A percentile compares a stretch with the other conserved stretches of the same genome.
Evolutionary conservation across 2,888 invertebrate genomes (phyloP).

Genomic region (Amaurobius ferox): DNA sequence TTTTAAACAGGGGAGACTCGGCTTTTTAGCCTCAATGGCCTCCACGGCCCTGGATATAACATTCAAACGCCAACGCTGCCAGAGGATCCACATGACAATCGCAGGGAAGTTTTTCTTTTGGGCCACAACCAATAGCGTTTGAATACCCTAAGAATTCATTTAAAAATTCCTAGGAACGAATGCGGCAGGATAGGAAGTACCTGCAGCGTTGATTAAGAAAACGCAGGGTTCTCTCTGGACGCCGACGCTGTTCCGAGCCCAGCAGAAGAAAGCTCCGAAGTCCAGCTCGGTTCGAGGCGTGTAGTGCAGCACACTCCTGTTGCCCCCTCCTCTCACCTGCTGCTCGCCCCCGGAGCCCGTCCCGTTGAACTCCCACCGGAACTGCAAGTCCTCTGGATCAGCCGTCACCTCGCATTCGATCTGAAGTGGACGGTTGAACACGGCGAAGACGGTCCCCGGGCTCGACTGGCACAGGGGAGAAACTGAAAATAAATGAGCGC

Average conservation of each 20-base stretch:
- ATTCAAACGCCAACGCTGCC: no score
- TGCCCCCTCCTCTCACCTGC: constrained; percentile 24
- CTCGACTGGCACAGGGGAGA: constrained; percentile 73
- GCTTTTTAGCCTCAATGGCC: no score
- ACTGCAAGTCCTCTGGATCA: constrained; percentile 81
- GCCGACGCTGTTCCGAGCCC: constrained; percentile 64
- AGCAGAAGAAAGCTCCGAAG: constrained; percentile 64
- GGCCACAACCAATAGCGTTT: no score
- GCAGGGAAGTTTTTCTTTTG: no score
- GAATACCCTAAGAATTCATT: no score
- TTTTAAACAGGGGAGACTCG: no score
- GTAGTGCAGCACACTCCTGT: constrained; percentile 55
- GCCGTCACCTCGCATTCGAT: constrained; percentile 77
- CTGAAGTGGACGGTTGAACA: constrained; percentile 71
- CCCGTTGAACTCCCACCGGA: constrained; percentile 94
- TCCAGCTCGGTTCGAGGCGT: constrained; percentile 58
- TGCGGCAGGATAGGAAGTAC: no score
- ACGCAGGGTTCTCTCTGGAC: constrained; percentile 59
- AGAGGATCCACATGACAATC: no score
- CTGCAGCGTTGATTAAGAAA: constrained; percentile 62
- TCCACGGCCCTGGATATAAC: no score
- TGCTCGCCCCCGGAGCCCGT: constrained; percentile 48
- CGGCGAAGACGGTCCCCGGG: constrained; percentile 70
- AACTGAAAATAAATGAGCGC: constrained; percentile 26
- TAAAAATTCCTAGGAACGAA: no score